Percentiles rank a stretch among this genome's conserved stretches.
These are phyloP conservation scores for Bos javanicus DNA, from an alignment of 2,113 vertebrate genomes.

Conservation along the genomic window DNA sequence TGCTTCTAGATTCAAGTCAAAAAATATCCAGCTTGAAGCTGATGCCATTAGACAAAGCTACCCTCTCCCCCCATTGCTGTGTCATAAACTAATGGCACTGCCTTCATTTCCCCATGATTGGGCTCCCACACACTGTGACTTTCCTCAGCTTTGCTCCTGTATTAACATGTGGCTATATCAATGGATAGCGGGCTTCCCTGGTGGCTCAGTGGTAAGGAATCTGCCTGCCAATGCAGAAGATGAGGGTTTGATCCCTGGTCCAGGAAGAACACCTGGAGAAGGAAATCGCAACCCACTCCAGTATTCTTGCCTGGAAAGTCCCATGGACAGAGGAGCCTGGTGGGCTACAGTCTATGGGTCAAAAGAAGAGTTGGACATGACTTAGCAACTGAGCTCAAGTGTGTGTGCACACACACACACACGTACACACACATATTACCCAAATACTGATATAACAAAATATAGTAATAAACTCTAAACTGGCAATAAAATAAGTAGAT, in stretches of 20 bases:
- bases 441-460: neutral
- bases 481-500: neutral
- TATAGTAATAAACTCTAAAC: neutral
- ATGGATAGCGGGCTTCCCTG: neutral
- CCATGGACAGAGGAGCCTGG: neutral
- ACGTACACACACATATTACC: neutral
- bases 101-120: neutral
- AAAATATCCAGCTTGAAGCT: neutral
- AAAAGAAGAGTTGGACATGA: neutral
- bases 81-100: neutral
- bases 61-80: neutral
- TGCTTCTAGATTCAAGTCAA: neutral
- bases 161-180: neutral
- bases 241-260: neutral
- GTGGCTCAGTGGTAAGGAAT: neutral
- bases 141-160: neutral
- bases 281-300: neutral
- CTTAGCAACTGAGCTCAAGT: neutral
- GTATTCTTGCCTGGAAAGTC: neutral
- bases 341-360: neutral
- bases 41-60: neutral
- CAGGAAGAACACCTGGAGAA: neutral
- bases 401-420: fast-evolving
- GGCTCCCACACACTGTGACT: neutral
- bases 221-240: neutral